Percentiles rank a stretch among this genome's conserved stretches.
Evolutionary conservation across 92 coral and sea anemone species (phyloP).

Genomic region (Palythoa grandiflora): DNA sequence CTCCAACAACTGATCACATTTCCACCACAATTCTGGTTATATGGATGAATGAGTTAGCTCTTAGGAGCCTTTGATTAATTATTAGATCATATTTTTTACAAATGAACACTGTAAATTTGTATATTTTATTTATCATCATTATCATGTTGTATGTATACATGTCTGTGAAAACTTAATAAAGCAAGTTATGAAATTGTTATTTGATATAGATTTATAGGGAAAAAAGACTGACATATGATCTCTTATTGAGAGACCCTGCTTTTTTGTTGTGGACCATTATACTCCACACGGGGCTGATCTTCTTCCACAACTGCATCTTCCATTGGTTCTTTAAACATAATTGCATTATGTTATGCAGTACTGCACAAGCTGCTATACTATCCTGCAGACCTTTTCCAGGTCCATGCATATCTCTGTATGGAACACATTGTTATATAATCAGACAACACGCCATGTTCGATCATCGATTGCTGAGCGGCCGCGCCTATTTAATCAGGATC

Average conservation of each 20-base stretch:
- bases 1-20: too few relatives aligned
- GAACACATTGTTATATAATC: slow-evolving; percentile 20
- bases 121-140: too few relatives aligned
- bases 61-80: too few relatives aligned
- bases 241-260: slow-evolving; percentile 36
- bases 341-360: slow-evolving; percentile 40
- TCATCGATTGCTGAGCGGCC: too few relatives aligned
- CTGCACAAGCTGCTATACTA: slow-evolving; percentile 43
- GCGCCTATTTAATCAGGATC: too few relatives aligned
- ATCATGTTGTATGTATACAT: neutral
- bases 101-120: too few relatives aligned
- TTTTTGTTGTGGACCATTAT: slow-evolving; percentile 52
- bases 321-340: slow-evolving; percentile 35
- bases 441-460: slow-evolving; percentile 7
- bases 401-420: slow-evolving; percentile 59
- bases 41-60: too few relatives aligned
- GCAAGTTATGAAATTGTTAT: too few relatives aligned
- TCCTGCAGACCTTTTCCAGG: slow-evolving; percentile 48
- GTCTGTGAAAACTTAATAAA: too few relatives aligned
- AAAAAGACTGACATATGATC: slow-evolving; percentile 45
- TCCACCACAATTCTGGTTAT: too few relatives aligned
- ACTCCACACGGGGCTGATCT: neutral
- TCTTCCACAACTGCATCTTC: slow-evolving; percentile 11
- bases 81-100: too few relatives aligned
- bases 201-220: too few relatives aligned